Conservation (phyloP, 2,797 vertebrate species). For the Loris lydekkerianus region DNA sequence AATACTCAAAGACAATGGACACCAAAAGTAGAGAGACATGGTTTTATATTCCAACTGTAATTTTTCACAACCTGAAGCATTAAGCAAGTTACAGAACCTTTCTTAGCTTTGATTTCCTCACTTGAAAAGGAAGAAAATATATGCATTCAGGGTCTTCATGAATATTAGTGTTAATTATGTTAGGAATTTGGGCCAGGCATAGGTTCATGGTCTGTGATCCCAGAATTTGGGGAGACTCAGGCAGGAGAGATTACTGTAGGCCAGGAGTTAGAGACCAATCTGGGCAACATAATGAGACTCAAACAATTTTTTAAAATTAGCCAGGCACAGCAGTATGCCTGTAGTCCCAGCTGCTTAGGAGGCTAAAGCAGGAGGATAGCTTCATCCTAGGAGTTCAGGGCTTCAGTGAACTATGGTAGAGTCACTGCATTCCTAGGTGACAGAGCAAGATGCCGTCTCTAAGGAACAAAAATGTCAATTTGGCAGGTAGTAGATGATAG, state of each 20-base stretch:
- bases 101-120: constrained; percentile 20
- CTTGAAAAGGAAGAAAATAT: not conserved
- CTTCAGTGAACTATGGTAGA: too few species aligned
- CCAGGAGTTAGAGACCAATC: not conserved
- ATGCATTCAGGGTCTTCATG: not conserved
- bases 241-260: not conserved
- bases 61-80: not conserved
- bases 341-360: not conserved
- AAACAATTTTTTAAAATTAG: not conserved
- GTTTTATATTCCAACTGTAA: not conserved
- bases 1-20: not conserved
- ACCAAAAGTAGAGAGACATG: not conserved
- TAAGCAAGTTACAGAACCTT: not conserved
- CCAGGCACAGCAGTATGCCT: not conserved
- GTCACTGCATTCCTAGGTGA: too few species aligned
- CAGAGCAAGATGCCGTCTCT: too few species aligned
- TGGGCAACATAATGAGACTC: not conserved
- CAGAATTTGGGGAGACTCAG: not conserved
- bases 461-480: too few species aligned
- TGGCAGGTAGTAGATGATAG: not conserved
- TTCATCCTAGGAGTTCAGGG: not conserved
- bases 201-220: not conserved
- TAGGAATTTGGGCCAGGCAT: constrained; percentile 18
- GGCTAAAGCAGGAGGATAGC: not conserved
- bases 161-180: constrained; percentile 37